Percentiles rank a stretch among this genome's conserved stretches.
These are phyloP conservation scores for Limnephilus lunatus DNA, from an alignment of 2,888 invertebrate genomes.

Conservation along the genomic window DNA sequence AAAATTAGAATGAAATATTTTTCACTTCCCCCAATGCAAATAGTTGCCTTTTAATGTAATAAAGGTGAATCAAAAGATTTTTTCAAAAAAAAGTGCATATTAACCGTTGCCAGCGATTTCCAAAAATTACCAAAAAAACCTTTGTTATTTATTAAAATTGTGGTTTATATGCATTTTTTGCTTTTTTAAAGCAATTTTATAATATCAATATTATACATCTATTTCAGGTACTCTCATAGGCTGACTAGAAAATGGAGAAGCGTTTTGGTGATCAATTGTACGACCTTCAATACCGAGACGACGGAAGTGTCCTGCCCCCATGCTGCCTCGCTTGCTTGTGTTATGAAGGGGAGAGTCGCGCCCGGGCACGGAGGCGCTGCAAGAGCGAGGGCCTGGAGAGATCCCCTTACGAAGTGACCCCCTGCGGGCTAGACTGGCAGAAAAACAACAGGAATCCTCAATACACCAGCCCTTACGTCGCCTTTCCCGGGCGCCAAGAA, in stretches of 20 bases:
- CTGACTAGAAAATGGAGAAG: slow-evolving; percentile 52
- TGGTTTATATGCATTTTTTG: neutral
- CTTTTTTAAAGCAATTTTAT: neutral
- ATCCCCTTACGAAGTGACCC: slow-evolving; percentile 73
- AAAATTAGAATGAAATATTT: too few relatives aligned
- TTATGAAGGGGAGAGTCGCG: slow-evolving; percentile 50
- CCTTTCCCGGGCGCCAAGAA: slow-evolving; percentile 28
- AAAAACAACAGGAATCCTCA: slow-evolving; percentile 12
- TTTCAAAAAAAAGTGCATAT: too few relatives aligned
- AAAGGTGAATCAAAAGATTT: too few relatives aligned
- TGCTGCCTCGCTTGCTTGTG: slow-evolving; percentile 59
- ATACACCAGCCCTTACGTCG: slow-evolving; percentile 14
- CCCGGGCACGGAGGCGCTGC: slow-evolving; percentile 73
- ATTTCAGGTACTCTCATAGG: slow-evolving; percentile 54
- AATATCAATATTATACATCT: neutral
- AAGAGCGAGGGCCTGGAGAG: slow-evolving; percentile 76
- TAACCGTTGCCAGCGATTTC: too few relatives aligned
- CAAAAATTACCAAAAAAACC: too few relatives aligned
- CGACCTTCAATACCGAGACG: slow-evolving; percentile 48
- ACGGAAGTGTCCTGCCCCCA: slow-evolving; percentile 41
- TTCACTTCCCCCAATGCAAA: too few relatives aligned
- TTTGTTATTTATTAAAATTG: neutral
- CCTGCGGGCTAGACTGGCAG: slow-evolving; percentile 47
- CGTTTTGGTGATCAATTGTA: slow-evolving; percentile 40
- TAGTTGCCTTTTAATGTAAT: too few relatives aligned